phyloP scores from a whole-genome alignment of 2,797 vertebrate genomes.

The Eulemur rubriventer region DNA sequence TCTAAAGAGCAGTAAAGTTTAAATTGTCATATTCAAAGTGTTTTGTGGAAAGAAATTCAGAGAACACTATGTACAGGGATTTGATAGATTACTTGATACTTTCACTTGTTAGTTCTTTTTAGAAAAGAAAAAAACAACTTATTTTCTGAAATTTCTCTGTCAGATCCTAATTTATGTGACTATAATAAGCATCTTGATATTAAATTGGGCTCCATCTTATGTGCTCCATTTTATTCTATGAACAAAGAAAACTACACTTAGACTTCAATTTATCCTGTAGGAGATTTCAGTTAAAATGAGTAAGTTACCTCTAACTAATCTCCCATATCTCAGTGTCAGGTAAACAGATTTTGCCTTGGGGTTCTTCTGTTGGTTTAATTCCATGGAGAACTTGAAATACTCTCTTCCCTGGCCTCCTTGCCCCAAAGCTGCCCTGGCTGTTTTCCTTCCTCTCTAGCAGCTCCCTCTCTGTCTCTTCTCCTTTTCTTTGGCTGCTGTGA shows the following conservation, averaged over 20 bases:
- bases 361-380: background rate
- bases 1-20: background rate
- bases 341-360: background rate
- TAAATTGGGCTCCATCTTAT: background rate
- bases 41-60: constrained; percentile 26
- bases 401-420: background rate
- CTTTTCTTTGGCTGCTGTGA: background rate
- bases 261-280: background rate
- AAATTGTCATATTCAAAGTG: background rate
- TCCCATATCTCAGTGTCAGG: background rate
- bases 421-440: background rate
- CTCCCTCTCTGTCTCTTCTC: background rate
- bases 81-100: background rate
- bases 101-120: background rate
- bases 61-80: background rate
- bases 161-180: background rate
- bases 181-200: background rate
- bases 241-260: background rate
- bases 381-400: background rate
- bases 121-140: background rate
- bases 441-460: background rate
- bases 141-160: background rate
- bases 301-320: background rate
- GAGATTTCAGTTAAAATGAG: background rate
- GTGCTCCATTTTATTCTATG: background rate